Evolutionary conservation across 2,113 vertebrate genomes (phyloP).

Genomic region (Beaufortia kweichowensis): DNA sequence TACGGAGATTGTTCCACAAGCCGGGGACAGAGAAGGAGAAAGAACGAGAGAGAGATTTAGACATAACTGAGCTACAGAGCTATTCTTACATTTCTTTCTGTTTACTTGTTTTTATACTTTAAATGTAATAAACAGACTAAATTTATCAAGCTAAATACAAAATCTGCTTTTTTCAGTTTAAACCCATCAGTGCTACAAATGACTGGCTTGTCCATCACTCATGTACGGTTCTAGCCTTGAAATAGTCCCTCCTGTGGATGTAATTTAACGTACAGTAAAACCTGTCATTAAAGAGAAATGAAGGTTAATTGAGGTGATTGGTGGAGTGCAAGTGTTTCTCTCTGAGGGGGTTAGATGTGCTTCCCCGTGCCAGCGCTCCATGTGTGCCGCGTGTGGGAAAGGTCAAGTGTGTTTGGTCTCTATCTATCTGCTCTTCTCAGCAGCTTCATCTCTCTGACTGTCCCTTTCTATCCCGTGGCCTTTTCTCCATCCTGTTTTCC

Average conservation of each 20-base stretch:
- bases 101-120: too few relatives aligned
- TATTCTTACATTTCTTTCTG: too few relatives aligned
- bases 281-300: conserved; percentile 25
- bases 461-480: conserved; percentile 55
- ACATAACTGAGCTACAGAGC: too few relatives aligned
- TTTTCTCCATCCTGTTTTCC: conserved; percentile 56
- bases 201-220: conserved; percentile 32
- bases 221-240: conserved; percentile 10
- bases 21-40: too few relatives aligned
- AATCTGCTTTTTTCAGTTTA: too few relatives aligned
- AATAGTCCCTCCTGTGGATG: conserved; percentile 15
- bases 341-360: conserved; percentile 50
- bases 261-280: conserved; percentile 36
- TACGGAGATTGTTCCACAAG: too few relatives aligned
- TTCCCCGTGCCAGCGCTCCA: conserved; percentile 47
- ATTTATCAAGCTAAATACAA: too few relatives aligned
- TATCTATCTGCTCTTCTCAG: conserved; percentile 40
- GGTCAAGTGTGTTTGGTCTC: conserved; percentile 62
- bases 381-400: conserved; percentile 65
- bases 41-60: too few relatives aligned
- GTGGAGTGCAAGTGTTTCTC: conserved; percentile 30
- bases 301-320: conserved; percentile 54
- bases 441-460: conserved; percentile 23
- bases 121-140: too few relatives aligned
- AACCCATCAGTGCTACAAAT: too few relatives aligned